phyloP scores from a whole-genome alignment of 1,140 invertebrate genomes.

The Sminthurinus signatus region DNA sequence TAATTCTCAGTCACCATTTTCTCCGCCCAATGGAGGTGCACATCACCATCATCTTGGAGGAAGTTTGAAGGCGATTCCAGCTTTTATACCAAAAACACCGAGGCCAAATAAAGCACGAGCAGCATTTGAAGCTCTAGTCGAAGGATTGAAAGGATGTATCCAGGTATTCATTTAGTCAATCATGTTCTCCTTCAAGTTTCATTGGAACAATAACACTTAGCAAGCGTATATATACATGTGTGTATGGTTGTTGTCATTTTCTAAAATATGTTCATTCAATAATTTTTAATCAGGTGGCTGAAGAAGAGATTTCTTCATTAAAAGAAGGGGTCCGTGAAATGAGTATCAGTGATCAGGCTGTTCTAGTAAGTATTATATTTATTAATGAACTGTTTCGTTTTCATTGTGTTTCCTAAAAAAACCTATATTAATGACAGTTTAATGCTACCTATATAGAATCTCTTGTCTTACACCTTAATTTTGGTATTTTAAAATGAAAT shows the following conservation, averaged over 20 bases:
- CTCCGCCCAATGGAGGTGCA: neutral
- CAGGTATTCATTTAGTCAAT: too few relatives aligned
- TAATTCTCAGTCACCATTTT: neutral
- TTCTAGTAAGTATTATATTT: neutral
- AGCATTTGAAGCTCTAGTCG: conserved; percentile 1
- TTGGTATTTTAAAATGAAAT: too few relatives aligned
- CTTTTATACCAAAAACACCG: conserved; percentile 10
- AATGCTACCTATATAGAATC: too few relatives aligned
- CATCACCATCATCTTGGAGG: neutral
- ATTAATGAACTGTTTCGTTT: neutral
- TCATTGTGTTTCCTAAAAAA: neutral
- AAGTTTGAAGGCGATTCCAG: conserved; percentile 1
- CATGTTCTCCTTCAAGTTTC: too few relatives aligned
- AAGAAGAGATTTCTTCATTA: neutral
- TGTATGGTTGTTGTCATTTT: too few relatives aligned
- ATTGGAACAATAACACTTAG: too few relatives aligned
- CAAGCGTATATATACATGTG: too few relatives aligned
- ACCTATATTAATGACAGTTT: neutral
- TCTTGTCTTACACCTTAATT: too few relatives aligned
- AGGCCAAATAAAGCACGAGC: conserved; percentile 7
- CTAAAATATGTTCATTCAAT: too few relatives aligned
- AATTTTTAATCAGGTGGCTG: neutral
- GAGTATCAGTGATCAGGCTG: neutral
- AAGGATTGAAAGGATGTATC: conserved; percentile 7
- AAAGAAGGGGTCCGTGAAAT: conserved; percentile 7